A percentile compares a stretch with the other conserved stretches of the same genome.
Conservation (phyloP, 2,888 invertebrate species). For the Cheilosia variabilis region DNA sequence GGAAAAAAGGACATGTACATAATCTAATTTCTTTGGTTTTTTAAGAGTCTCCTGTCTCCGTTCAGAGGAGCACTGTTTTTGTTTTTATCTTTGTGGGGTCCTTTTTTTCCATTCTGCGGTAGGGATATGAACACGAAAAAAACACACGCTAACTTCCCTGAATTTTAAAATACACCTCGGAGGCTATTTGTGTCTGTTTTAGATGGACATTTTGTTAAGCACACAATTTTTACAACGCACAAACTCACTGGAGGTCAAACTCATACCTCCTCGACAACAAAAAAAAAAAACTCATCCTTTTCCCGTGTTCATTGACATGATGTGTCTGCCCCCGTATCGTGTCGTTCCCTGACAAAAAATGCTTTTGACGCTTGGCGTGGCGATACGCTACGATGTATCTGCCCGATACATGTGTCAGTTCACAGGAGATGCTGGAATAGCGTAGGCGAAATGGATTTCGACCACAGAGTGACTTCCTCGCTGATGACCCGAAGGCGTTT, state of each 20-base stretch:
- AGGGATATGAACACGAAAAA: conserved; percentile 13
- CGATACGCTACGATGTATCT: conserved; percentile 45
- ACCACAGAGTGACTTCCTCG: conserved; percentile 50
- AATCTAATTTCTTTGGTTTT: conserved; percentile 69
- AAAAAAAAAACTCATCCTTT: conserved; percentile 5
- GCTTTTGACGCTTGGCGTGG: conserved; percentile 43
- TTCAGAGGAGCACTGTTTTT: conserved; percentile 38
- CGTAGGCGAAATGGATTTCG: conserved; percentile 28
- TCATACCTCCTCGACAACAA: not conserved
- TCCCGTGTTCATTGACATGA: conserved; percentile 59
- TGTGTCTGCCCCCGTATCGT: conserved; percentile 38
- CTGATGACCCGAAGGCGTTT: conserved; percentile 55
- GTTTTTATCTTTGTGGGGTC: conserved; percentile 4
- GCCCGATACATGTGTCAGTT: conserved; percentile 57
- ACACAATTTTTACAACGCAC: conserved; percentile 58
- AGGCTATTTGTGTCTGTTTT: conserved; percentile 65
- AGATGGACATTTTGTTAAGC: conserved; percentile 69
- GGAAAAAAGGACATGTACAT: conserved; percentile 46
- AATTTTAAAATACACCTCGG: conserved; percentile 69
- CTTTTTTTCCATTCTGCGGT: conserved; percentile 15
- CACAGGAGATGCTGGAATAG: conserved; percentile 33
- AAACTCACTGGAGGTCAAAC: conserved; percentile 26
- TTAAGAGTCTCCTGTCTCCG: conserved; percentile 14
- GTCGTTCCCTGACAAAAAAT: conserved; percentile 47
- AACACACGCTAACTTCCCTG: conserved; percentile 51